Base-by-base conservation (phyloP, 2,113 vertebrate genomes). In the Lampris incognitus region DNA sequence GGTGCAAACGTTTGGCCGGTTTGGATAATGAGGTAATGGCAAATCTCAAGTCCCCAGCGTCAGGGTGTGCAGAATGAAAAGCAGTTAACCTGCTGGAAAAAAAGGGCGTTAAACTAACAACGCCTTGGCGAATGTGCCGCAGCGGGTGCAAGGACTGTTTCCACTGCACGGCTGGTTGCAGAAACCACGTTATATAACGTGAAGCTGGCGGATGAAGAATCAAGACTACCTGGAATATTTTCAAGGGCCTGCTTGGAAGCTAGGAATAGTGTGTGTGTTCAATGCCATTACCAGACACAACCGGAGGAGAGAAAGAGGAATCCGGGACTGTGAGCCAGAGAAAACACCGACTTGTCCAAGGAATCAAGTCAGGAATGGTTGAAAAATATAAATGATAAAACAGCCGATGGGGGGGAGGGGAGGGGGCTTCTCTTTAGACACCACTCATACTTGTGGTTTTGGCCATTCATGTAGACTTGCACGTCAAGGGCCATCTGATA, bases 241-340 rank as follows among this genome's bases (percentile, higher is more conserved):
- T 69, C 65, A 37, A 67, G 51, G 72, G 76, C 72, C 79, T 79
- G 69, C 50, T 76, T 2, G 51, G 62, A 68, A 41, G 77, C 68
- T 64, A n/a, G 60, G 40, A 70, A 57, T 7, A 58, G 38, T 42
- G 38, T 54, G 39, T 66, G 59, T 69, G 41, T 40, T 60, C 5
- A 38, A 76, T 49, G 40, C 75, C 9, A 54, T 58, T 81, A 62
- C 70, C 81, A 3, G 50, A 39, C 38, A 24, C 48, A 7, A 42
- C 61, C 60, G 70, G 68, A 79, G 69, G 38, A 52, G 11, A 70
- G 57, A 59, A 44, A 24, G 69, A 49, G 52, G 38, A 82, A 70
- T 72, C 13, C 52, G 36, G 11, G 0, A 51, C 6, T 6, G 9
- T 24, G 67, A 82, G 72, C 86, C 85, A 85, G 48, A 69, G 64